Conservation (phyloP, 1,140 invertebrate genomes). For the Apolygus lucorum region DNA sequence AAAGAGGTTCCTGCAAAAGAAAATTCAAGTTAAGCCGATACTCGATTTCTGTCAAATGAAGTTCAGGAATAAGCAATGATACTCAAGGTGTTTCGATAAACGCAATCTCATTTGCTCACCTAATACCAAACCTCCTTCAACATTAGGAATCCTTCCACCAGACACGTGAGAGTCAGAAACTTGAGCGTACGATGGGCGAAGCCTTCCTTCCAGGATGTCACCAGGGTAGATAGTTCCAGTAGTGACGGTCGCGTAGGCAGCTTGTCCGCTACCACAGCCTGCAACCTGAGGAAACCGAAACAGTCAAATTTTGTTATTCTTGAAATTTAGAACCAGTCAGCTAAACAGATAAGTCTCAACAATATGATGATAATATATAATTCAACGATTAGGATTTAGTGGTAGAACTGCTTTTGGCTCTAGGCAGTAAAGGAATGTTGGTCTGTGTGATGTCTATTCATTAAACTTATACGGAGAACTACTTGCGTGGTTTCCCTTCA, state of each 20-base stretch:
- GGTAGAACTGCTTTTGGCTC: too few relatives aligned
- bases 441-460: too few relatives aligned
- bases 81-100: too few relatives aligned
- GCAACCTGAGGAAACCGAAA: slow-evolving; percentile 10
- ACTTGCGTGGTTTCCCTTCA: too few relatives aligned
- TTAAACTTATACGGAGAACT: too few relatives aligned
- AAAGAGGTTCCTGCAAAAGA: slow-evolving; percentile 13
- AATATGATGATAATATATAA: too few relatives aligned
- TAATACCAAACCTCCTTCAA: slow-evolving; percentile 31
- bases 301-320: background rate
- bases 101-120: slow-evolving; percentile 29
- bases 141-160: slow-evolving; percentile 34
- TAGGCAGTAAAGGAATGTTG: too few relatives aligned
- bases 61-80: too few relatives aligned
- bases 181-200: slow-evolving; percentile 32
- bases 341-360: background rate
- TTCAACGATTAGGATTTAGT: too few relatives aligned
- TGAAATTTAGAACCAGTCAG: background rate
- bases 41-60: too few relatives aligned
- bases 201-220: slow-evolving; percentile 33
- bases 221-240: slow-evolving; percentile 23
- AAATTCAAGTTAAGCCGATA: too few relatives aligned
- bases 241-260: slow-evolving; percentile 26
- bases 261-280: slow-evolving; percentile 28
- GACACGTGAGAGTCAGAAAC: slow-evolving; percentile 34